A percentile compares a stretch with the other conserved stretches of the same genome.
Conservation (phyloP, 2,113 vertebrate species). For the Balaenoptera acutorostrata region DNA sequence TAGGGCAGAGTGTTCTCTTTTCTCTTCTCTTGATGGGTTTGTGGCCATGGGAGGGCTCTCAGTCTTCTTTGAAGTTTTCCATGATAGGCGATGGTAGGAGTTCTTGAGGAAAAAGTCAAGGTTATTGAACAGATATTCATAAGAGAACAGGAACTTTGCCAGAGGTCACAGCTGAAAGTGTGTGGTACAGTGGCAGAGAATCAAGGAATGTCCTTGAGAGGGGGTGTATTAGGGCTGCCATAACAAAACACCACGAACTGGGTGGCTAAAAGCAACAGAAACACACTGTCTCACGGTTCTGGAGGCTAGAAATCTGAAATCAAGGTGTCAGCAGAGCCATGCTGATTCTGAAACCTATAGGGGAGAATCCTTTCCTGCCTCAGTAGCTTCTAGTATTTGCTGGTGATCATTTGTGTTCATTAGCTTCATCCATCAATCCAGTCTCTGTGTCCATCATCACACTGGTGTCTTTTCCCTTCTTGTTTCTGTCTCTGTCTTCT, state of each 20-base stretch:
- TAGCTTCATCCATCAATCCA: neutral
- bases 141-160: neutral
- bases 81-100: neutral
- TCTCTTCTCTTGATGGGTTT: neutral
- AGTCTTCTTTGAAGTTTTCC: neutral
- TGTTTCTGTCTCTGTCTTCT: neutral
- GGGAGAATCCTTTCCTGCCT: neutral
- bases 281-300: neutral
- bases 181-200: neutral
- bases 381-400: neutral
- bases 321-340: neutral
- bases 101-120: neutral
- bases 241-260: neutral
- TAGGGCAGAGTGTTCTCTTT: neutral
- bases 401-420: neutral
- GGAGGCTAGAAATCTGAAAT: neutral
- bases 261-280: neutral
- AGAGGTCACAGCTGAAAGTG: neutral
- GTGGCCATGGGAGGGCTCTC: neutral
- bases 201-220: neutral
- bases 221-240: neutral
- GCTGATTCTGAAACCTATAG: neutral
- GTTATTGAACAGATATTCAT: neutral
- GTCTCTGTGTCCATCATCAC: neutral
- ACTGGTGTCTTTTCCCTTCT: neutral